A percentile compares a stretch with the other conserved stretches of the same genome.
phyloP scores from a whole-genome alignment of 2,888 invertebrate genomes.

The Agapetus fuscipes region DNA sequence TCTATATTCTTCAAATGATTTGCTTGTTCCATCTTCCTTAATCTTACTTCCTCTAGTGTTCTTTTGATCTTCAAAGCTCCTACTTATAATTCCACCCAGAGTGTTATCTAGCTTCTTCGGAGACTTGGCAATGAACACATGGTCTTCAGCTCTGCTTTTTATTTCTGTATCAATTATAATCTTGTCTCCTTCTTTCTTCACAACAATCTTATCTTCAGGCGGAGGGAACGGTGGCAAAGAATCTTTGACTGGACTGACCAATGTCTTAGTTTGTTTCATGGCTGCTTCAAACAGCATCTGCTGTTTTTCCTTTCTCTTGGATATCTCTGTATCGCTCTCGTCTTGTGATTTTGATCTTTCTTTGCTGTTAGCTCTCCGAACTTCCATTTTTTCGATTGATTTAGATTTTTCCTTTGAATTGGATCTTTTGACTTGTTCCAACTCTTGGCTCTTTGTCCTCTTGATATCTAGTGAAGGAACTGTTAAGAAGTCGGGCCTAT shows the following conservation, averaged over 20 bases:
- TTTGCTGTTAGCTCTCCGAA: conserved; percentile 46
- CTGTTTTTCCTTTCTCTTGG: conserved; percentile 63
- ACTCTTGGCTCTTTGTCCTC: conserved; percentile 52
- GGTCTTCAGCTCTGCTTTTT: conserved; percentile 64
- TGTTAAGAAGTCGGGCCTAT: conserved; percentile 42
- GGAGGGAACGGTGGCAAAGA: conserved; percentile 60
- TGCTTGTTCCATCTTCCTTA: conserved; percentile 51
- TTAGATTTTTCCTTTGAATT: conserved; percentile 58
- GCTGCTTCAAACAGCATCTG: conserved; percentile 68
- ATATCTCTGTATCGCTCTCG: conserved; percentile 61
- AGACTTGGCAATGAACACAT: conserved; percentile 65
- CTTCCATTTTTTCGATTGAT: conserved; percentile 56
- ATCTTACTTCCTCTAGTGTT: conserved; percentile 46
- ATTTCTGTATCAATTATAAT: conserved; percentile 64
- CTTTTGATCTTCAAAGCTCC: conserved; percentile 53
- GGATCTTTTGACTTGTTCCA: conserved; percentile 41
- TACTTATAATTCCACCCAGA: conserved; percentile 46
- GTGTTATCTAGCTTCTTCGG: conserved; percentile 61
- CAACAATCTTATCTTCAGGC: conserved; percentile 63
- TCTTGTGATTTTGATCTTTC: conserved; percentile 64
- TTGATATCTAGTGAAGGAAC: conserved; percentile 47
- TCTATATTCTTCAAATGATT: conserved; percentile 52
- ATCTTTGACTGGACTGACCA: conserved; percentile 65
- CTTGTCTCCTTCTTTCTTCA: conserved; percentile 60
- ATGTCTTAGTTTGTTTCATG: conserved; percentile 63